phyloP scores from a whole-genome alignment of 1,140 invertebrate species.

The Leptoteleia sp. region DNA sequence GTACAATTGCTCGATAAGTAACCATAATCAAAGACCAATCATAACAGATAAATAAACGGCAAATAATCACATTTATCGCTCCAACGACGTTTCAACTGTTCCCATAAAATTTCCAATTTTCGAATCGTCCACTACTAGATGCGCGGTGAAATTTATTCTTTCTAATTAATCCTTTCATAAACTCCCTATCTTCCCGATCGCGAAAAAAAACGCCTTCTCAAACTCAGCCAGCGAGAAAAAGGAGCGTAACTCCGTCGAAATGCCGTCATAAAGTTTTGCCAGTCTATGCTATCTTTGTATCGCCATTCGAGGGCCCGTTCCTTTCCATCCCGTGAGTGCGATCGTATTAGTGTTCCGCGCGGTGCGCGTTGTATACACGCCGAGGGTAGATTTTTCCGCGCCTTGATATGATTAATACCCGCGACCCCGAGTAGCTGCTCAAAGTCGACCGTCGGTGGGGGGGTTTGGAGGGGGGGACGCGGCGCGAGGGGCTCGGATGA shows the following conservation, averaged over 20 bases:
- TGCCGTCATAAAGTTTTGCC: slow-evolving; percentile 61
- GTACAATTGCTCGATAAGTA: too few species aligned
- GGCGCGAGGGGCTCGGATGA: slow-evolving; percentile 25
- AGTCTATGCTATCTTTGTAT: slow-evolving; percentile 71
- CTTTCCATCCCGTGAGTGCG: slow-evolving; percentile 18
- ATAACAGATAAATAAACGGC: too few species aligned
- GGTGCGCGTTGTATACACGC: slow-evolving; percentile 27
- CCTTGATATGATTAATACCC: slow-evolving; percentile 79
- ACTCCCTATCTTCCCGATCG: slow-evolving; percentile 14
- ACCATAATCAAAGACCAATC: too few species aligned
- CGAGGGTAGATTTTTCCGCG: slow-evolving; percentile 77
- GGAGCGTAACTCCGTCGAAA: slow-evolving; percentile 45
- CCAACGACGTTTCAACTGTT: too few species aligned
- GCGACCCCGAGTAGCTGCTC: slow-evolving; percentile 56
- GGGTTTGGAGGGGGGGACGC: slow-evolving; percentile 27
- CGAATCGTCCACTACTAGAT: too few species aligned
- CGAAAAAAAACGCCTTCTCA: slow-evolving; percentile 2
- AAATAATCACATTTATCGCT: too few species aligned
- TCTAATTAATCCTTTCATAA: slow-evolving; percentile 50
- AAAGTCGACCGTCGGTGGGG: slow-evolving; percentile 35
- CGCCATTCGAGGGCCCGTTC: slow-evolving; percentile 66
- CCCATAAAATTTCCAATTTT: too few species aligned
- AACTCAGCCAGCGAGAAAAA: slow-evolving; percentile 18
- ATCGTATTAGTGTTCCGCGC: slow-evolving; percentile 21
- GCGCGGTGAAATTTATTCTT: too few species aligned